Conservation (phyloP, 1,140 invertebrate species). For the Nephotettix cincticeps region DNA sequence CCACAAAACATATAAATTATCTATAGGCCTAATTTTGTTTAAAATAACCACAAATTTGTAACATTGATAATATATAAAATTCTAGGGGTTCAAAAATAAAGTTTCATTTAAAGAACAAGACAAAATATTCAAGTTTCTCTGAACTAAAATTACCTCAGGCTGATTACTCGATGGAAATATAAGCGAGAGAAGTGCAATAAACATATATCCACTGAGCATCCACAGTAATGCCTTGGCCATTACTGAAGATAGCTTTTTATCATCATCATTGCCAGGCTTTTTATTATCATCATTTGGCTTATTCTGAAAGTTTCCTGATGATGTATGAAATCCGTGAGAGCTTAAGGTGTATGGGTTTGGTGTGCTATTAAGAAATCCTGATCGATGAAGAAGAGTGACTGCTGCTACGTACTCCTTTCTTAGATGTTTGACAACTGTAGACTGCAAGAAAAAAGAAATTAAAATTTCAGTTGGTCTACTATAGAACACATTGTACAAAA, state of each 20-base stretch:
- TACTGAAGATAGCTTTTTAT: constrained; percentile 64
- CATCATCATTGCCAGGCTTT: constrained; percentile 50
- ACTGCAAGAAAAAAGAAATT: background rate
- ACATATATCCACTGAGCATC: constrained; percentile 71
- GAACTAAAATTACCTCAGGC: constrained; percentile 72
- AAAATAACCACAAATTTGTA: too few species aligned
- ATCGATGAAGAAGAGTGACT: constrained; percentile 26
- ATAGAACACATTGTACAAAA: too few species aligned
- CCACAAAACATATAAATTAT: too few species aligned
- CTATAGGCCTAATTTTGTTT: too few species aligned
- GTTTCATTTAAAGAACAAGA: too few species aligned
- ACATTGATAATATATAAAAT: too few species aligned
- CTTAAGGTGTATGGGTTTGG: constrained; percentile 1
- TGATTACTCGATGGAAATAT: constrained; percentile 69
- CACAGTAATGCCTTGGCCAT: constrained; percentile 71
- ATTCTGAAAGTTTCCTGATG: background rate
- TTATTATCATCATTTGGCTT: constrained; percentile 29
- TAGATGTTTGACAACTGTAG: background rate
- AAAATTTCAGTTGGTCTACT: too few species aligned
- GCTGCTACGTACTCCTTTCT: constrained; percentile 11
- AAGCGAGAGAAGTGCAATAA: constrained; percentile 66
- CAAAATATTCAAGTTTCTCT: too few species aligned
- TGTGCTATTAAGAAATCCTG: constrained; percentile 18
- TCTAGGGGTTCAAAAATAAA: too few species aligned
- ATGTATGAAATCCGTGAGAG: constrained; percentile 18